Conservation (phyloP, 92 coral and sea anemone species). For the Zoanthus gigantus region DNA sequence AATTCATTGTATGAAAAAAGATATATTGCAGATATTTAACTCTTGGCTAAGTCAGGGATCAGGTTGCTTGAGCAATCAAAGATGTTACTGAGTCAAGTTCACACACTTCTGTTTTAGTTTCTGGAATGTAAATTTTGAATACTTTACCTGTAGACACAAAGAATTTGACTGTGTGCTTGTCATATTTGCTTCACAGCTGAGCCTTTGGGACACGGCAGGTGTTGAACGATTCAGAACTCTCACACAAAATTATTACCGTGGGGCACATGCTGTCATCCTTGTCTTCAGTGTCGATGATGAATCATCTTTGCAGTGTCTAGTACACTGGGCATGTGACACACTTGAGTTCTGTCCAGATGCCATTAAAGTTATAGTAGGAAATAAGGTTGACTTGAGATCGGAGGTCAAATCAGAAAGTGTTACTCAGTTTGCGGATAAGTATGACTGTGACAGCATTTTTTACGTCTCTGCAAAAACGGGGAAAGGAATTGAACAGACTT, state of each 20-base stretch:
- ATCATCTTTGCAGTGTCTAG: slow-evolving; percentile 82
- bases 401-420: slow-evolving; percentile 72
- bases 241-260: slow-evolving; percentile 93
- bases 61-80: too few species aligned
- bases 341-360: slow-evolving; percentile 82
- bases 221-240: slow-evolving; percentile 96
- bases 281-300: slow-evolving; percentile 87
- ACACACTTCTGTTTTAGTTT: too few species aligned
- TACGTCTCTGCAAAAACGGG: slow-evolving; percentile 94
- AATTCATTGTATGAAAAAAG: too few species aligned
- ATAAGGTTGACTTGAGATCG: slow-evolving; percentile 83
- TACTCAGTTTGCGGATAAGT: slow-evolving; percentile 71
- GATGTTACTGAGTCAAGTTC: too few species aligned
- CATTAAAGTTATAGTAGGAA: slow-evolving; percentile 82
- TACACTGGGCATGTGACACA: slow-evolving; percentile 87
- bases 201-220: slow-evolving; percentile 99
- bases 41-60: too few species aligned
- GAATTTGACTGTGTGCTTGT: neutral
- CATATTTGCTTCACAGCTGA: slow-evolving; percentile 68
- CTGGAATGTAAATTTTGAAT: too few species aligned
- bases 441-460: slow-evolving; percentile 71
- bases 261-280: slow-evolving; percentile 87
- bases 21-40: too few species aligned
- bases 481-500: slow-evolving; percentile 78
- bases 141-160: too few species aligned